Conservation (phyloP, 2,888 invertebrate species). For the Leucozona laternaria region DNA sequence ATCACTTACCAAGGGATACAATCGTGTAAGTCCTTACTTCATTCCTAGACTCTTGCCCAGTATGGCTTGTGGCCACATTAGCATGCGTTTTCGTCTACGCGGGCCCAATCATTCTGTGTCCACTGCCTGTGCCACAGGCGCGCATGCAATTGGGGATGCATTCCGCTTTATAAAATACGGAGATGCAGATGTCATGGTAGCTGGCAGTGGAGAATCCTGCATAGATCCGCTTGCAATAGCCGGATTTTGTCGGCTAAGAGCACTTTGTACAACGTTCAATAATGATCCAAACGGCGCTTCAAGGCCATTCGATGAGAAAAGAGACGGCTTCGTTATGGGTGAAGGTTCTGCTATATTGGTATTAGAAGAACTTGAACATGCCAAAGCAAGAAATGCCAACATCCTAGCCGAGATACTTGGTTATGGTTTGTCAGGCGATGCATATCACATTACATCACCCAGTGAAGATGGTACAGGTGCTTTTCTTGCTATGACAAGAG, state of each 20-base stretch:
- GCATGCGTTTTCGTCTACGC: constrained; percentile 93
- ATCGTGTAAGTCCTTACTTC: constrained; percentile 96
- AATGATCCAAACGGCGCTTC: constrained; percentile 91
- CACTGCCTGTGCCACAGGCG: constrained; percentile 98
- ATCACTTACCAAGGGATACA: constrained; percentile 91
- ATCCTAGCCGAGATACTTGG: constrained; percentile 97
- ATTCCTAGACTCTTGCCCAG: constrained; percentile 96
- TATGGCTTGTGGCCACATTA: constrained; percentile 97
- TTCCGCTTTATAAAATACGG: constrained; percentile 92
- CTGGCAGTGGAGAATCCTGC: constrained; percentile 96
- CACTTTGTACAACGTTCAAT: constrained; percentile 94
- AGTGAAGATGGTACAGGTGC: constrained; percentile 95
- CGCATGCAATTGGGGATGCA: constrained; percentile 96
- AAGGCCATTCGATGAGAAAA: constrained; percentile 94
- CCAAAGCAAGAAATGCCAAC: constrained; percentile 88
- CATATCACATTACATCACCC: constrained; percentile 96
- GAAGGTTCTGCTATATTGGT: constrained; percentile 96
- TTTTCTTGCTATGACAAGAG: constrained; percentile 92
- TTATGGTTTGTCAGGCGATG: constrained; percentile 97
- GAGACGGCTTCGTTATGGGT: constrained; percentile 99
- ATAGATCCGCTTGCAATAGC: constrained; percentile 95
- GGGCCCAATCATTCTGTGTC: constrained; percentile 97
- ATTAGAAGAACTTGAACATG: constrained; percentile 95
- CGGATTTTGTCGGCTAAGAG: constrained; percentile 94
- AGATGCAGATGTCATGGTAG: constrained; percentile 95